Evolutionary conservation across 2,797 vertebrate genomes (phyloP), one percentile per base, ranked within the genome.

Genomic region (Squalus acanthias): DNA sequence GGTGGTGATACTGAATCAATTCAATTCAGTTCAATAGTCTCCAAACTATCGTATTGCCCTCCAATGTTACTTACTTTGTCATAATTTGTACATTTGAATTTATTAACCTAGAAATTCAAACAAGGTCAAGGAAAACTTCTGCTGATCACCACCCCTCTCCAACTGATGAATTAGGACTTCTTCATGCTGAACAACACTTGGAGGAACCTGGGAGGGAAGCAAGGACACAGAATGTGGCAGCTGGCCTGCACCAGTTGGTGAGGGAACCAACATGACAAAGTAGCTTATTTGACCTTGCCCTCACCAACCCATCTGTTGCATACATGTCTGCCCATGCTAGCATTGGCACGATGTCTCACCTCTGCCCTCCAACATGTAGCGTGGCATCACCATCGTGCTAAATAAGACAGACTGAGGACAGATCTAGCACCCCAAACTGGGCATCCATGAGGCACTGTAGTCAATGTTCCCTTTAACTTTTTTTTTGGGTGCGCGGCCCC

Each of bases 61-160:
- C 39, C 82, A 50, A 22, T 85, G 57, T 63, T 69, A n/a, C 91
- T 46, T 93, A 67, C 74, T 20, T 53, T 76, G 70, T 53, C 93
- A 72, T 95, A 26, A 72, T 29, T 26, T 29, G n/a, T 46, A 74
- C 67, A 24, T 50, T 94, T 12, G 46, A 13, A 46, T 94, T 94
- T 94, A n/a, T n/a, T 46, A 95, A 72, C 39, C 46, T 76, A 95
- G 70, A 76, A 95, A 76, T n/a, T 95, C 94, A 39, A 95, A 50
- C 70, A 20, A 29, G 15, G 65, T 17, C 3, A 82, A 46, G 39
- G 39, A 46, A 82, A 82, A 39, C 5, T 82, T n/a, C 79, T 76
- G 72, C 29, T 76, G 72, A 33, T 33, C 29, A 76, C 72, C 72
- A 76, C 8, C 29, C 26, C 6, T 24, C 72, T 46, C 8, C 79